Conservation (phyloP, 2,797 vertebrate species). For the Chelmon rostratus region DNA sequence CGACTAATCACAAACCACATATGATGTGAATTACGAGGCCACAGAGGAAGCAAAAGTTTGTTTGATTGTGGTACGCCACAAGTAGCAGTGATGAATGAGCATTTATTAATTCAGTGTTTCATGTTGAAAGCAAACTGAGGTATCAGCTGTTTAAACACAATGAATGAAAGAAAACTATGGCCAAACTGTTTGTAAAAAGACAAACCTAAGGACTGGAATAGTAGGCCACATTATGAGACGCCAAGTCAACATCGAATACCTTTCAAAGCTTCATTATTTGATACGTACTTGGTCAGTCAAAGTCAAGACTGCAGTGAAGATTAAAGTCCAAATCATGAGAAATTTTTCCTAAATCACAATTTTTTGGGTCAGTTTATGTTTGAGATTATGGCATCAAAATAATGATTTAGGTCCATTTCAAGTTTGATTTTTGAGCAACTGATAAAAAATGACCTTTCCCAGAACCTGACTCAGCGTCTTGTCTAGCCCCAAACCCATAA, state of each 20-base stretch:
- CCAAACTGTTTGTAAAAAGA: neutral
- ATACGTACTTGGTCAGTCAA: no score
- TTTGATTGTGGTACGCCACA: neutral
- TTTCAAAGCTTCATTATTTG: no score
- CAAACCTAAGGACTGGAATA: neutral
- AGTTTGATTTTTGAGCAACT: neutral
- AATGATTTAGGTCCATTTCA: neutral
- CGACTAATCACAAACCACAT: constrained; percentile 13
- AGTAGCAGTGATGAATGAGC: neutral
- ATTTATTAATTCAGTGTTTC: neutral
- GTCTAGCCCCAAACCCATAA: no score
- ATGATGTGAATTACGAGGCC: neutral
- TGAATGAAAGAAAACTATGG: neutral
- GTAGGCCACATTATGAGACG: neutral
- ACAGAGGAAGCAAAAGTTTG: neutral
- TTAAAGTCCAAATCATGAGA: no score
- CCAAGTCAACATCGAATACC: neutral
- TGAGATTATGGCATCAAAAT: neutral
- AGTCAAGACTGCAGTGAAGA: no score
- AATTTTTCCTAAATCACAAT: no score
- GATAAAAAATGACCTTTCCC: no score
- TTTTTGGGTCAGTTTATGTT: no score
- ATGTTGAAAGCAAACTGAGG: neutral
- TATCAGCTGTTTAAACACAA: neutral
- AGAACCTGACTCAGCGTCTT: no score